A percentile compares a stretch with the other conserved stretches of the same genome.
These are phyloP conservation scores for Drosophila parthenogenetica DNA, from an alignment of 2,888 invertebrate genomes.

Conservation along the genomic window DNA sequence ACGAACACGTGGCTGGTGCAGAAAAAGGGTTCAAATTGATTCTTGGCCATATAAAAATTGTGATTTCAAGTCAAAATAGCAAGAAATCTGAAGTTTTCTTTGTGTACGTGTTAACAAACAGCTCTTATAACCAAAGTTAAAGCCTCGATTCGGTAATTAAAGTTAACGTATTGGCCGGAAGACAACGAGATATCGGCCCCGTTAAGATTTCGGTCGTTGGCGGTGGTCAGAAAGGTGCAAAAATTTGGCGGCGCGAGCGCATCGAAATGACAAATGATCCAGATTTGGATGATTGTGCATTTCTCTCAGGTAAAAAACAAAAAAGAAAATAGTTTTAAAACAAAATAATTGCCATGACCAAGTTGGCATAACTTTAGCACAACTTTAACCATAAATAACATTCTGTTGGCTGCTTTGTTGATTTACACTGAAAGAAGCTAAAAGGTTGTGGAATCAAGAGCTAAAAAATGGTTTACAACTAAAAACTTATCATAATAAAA, in stretches of 20 bases:
- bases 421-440: no score
- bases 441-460: no score
- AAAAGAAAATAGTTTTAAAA: not conserved
- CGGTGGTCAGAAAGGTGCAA: slow-evolving; percentile 85
- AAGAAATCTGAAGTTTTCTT: slow-evolving; percentile 8
- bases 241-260: slow-evolving; percentile 86
- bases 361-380: not conserved
- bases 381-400: not conserved
- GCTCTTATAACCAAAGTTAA: not conserved
- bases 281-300: slow-evolving; percentile 96
- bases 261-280: slow-evolving; percentile 93
- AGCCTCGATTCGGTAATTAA: slow-evolving; percentile 51
- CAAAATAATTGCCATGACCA: slow-evolving; percentile 19
- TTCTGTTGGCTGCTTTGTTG: no score
- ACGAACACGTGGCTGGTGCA: slow-evolving; percentile 58
- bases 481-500: no score
- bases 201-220: slow-evolving; percentile 86
- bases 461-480: no score
- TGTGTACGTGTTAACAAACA: slow-evolving; percentile 10
- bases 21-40: slow-evolving; percentile 41
- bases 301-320: slow-evolving; percentile 90
- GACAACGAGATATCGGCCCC: slow-evolving; percentile 84
- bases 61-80: slow-evolving; percentile 50
- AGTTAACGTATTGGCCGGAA: slow-evolving; percentile 85
- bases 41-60: slow-evolving; percentile 32